These are phyloP conservation scores for Zelostemma sp. DNA, from an alignment of 1,140 invertebrate genomes.

Conservation along the genomic window DNA sequence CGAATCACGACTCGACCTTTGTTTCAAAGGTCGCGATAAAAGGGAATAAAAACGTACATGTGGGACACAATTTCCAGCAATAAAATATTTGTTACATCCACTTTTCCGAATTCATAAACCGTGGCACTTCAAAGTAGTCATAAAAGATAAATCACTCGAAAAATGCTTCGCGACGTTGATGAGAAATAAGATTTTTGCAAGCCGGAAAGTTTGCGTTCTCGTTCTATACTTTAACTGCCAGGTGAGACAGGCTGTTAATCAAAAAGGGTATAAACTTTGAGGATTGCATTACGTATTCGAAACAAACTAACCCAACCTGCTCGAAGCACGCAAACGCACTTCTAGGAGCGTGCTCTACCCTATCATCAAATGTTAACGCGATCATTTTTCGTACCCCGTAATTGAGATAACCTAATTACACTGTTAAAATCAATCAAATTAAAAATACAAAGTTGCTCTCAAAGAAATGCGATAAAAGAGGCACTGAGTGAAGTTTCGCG, in stretches of 20 bases:
- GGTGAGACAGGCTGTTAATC: slow-evolving; percentile 37
- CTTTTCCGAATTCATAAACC: background rate
- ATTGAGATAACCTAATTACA: background rate
- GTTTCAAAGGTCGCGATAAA: background rate
- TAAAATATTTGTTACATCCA: background rate
- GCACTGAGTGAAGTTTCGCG: too few relatives aligned
- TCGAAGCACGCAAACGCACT: slow-evolving; percentile 18
- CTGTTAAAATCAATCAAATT: slow-evolving; percentile 3
- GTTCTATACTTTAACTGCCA: slow-evolving; percentile 27
- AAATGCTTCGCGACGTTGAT: background rate
- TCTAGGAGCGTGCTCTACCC: slow-evolving; percentile 16
- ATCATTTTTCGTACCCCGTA: slow-evolving; percentile 12
- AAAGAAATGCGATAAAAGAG: background rate
- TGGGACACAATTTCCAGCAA: background rate
- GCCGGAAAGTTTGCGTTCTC: slow-evolving; percentile 24
- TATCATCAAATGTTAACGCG: slow-evolving; percentile 26
- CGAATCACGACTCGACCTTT: slow-evolving; percentile 19
- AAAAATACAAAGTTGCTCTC: background rate
- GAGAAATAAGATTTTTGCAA: slow-evolving; percentile 9
- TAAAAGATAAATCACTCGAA: background rate
- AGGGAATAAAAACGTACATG: background rate
- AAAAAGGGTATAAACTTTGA: slow-evolving; percentile 35
- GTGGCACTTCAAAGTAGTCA: background rate
- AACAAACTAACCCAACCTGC: slow-evolving; percentile 23
- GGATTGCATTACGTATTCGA: slow-evolving; percentile 34